phyloP scores from a whole-genome alignment of 1,140 invertebrate species.

The Triops longicaudatus region DNA sequence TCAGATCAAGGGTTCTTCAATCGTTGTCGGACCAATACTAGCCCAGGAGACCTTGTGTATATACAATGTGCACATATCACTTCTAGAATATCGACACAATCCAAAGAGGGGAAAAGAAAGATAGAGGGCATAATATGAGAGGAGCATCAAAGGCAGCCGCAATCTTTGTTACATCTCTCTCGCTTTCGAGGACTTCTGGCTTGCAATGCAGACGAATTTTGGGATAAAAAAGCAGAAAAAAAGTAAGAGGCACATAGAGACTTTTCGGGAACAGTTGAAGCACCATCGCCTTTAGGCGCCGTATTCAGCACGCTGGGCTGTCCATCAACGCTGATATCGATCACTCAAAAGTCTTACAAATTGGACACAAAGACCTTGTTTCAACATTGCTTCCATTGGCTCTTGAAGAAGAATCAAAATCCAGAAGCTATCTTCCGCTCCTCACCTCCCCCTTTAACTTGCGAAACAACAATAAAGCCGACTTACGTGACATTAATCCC shows the following conservation, averaged over 20 bases:
- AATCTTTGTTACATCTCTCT: slow-evolving; percentile 8
- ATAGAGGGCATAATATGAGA: not conserved
- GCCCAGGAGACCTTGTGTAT: not conserved
- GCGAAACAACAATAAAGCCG: not conserved
- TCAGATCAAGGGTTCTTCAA: not conserved
- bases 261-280: not conserved
- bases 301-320: not conserved
- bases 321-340: not conserved
- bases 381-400: not conserved
- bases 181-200: not conserved
- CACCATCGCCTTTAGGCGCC: not conserved
- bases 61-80: slow-evolving; percentile 7
- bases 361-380: not conserved
- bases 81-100: not conserved
- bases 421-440: no score
- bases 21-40: no score
- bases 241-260: not conserved
- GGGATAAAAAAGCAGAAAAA: not conserved
- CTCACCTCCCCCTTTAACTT: no score
- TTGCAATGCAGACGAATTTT: not conserved
- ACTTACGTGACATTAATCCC: not conserved
- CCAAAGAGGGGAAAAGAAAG: not conserved
- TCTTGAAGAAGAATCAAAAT: not conserved
- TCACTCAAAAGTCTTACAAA: not conserved
- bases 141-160: not conserved